phyloP scores from a whole-genome alignment of 2,113 vertebrate species.

The Myotis brandtii region DNA sequence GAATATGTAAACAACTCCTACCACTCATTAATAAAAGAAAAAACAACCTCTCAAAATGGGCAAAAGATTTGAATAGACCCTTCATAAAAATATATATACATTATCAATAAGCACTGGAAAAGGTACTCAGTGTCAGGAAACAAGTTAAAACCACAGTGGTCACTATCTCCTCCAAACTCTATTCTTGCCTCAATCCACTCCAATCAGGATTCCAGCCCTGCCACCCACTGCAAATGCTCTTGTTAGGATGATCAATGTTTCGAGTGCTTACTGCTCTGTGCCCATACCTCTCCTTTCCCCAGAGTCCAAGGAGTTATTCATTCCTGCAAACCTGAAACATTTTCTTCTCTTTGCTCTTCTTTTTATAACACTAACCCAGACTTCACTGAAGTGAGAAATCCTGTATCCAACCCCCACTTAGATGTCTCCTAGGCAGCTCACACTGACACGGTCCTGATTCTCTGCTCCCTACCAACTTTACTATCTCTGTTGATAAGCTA shows the following conservation, averaged over 20 bases:
- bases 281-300: not conserved
- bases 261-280: not conserved
- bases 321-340: not conserved
- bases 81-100: not conserved
- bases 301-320: conserved; percentile 14
- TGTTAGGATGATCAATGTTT: not conserved
- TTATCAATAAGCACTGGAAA: not conserved
- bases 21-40: not conserved
- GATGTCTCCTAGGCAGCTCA: not conserved
- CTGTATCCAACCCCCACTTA: not conserved
- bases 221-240: not conserved
- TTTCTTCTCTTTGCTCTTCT: conserved; percentile 46
- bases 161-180: not conserved
- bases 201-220: not conserved
- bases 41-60: not conserved
- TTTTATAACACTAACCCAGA: not conserved
- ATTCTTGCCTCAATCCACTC: not conserved
- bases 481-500: not conserved
- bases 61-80: not conserved
- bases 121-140: not conserved
- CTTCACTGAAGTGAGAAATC: not conserved
- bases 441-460: not conserved
- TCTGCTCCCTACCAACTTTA: not conserved
- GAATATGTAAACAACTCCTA: not conserved
- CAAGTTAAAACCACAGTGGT: not conserved